Evolutionary conservation across 2,113 vertebrate genomes (phyloP).

Genomic region (Rallus limicola): DNA sequence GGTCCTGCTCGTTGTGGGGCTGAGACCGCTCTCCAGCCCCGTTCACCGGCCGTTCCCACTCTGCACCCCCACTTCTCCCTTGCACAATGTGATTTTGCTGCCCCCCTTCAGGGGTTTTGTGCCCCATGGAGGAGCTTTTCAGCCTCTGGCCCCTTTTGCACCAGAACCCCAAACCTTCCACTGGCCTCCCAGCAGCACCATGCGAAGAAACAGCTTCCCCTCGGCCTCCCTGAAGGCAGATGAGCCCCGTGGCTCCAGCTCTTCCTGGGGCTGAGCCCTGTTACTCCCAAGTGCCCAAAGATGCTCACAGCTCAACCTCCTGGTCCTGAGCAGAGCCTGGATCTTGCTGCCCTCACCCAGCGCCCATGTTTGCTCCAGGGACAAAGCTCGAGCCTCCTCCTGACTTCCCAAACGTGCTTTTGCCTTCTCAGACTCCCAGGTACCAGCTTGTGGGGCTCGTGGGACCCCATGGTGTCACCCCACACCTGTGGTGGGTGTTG

Average conservation of each 20-base stretch:
- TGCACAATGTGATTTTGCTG: too few species aligned
- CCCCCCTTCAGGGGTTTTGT: too few species aligned
- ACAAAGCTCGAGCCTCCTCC: fast-evolving
- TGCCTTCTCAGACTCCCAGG: neutral
- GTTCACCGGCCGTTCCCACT: neutral
- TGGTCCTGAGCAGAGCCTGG: too few species aligned
- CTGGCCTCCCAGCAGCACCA: neutral
- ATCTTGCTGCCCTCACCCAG: too few species aligned
- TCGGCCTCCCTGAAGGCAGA: neutral
- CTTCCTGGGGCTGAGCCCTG: neutral
- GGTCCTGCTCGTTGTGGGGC: fast-evolving
- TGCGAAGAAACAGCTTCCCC: neutral
- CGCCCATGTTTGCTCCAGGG: neutral
- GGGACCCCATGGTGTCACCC: fast-evolving
- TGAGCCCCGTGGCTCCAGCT: fast-evolving
- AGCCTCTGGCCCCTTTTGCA: neutral
- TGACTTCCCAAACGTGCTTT: neutral
- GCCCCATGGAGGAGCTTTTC: neutral
- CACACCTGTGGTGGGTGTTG: neutral
- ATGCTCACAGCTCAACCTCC: neutral
- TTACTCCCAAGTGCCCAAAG: neutral
- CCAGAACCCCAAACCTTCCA: neutral
- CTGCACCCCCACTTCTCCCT: neutral
- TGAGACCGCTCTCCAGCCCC: too few species aligned
- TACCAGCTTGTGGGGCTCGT: neutral